A percentile compares a stretch with the other conserved stretches of the same genome.
Evolutionary conservation across 2,113 vertebrate species (phyloP).

Genomic region (Platysternon megacephalum): DNA sequence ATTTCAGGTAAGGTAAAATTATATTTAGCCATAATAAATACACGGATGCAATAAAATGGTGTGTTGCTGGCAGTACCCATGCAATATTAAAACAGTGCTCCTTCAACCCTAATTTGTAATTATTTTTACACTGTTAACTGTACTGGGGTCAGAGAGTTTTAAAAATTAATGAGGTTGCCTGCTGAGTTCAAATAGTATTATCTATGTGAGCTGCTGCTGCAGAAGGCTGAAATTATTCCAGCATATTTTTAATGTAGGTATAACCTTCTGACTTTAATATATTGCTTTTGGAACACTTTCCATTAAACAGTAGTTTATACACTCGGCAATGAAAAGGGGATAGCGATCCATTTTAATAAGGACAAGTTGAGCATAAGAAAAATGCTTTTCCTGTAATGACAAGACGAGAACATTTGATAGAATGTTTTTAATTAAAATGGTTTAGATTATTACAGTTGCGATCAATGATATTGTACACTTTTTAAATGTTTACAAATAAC

Average conservation of each 20-base stretch:
- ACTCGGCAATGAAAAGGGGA: not conserved
- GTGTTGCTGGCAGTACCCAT: slow-evolving; percentile 50
- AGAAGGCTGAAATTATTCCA: slow-evolving; percentile 67
- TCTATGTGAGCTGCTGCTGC: slow-evolving; percentile 71
- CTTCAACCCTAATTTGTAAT: slow-evolving; percentile 82
- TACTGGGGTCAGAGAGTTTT: slow-evolving; percentile 81
- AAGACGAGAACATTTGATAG: not conserved
- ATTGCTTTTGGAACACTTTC: slow-evolving; percentile 23
- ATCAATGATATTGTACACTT: not conserved
- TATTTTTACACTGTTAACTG: slow-evolving; percentile 82
- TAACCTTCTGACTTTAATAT: slow-evolving; percentile 47
- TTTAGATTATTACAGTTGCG: slow-evolving; percentile 7
- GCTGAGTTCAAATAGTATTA: slow-evolving; percentile 79
- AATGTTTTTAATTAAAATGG: not conserved
- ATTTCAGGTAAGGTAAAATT: slow-evolving; percentile 1
- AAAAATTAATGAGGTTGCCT: slow-evolving; percentile 85
- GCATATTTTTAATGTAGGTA: slow-evolving; percentile 62
- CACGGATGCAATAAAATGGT: not conserved
- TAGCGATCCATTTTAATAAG: not conserved
- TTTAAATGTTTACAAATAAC: slow-evolving; percentile 32
- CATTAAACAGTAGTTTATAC: slow-evolving; percentile 40
- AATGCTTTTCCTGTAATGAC: not conserved
- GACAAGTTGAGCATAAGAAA: not conserved
- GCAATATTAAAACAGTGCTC: slow-evolving; percentile 75
- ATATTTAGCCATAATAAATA: slow-evolving; percentile 53